Evolutionary conservation across 2,113 vertebrate genomes (phyloP), one percentile per base, ranked within the genome.

Genomic region (Galbula dea): DNA sequence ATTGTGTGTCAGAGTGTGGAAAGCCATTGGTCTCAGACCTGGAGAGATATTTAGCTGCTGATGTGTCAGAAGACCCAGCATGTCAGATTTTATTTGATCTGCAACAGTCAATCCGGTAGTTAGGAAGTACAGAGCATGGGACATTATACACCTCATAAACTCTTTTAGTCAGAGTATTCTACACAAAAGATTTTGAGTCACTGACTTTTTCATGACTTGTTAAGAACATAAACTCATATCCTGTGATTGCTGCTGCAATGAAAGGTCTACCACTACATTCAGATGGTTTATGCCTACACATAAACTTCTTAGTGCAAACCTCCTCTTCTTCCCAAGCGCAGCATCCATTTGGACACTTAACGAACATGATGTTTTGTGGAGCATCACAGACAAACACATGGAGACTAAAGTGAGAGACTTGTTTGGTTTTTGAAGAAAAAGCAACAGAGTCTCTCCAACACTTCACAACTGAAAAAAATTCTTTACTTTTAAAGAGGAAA

Each of bases 61-160:
- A 5, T 36, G 59, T 80, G 63, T n/a, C 83, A 83, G 80, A 57
- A 67, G 46, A 81, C 8, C 27, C 63, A 71, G 66, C 12, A 14
- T 5, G 55, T 59, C 83, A 83, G 52, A 22, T 83, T 75, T 91
- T 58, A 94, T 71, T 29, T 51, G 52, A 90, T 79, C 76, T 78
- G 67, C 89, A 87, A 16, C 91, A 87, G 74, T 73, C 91, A 92
- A 52, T 13, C 49, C 10, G 6, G 73, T 41, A 68, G 66, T 79
- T 91, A 41, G 62, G 54, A 79, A 89, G 71, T 46, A n/a, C 39
- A 65, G 77, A 74, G 77, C 81, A 30, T 39, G 71, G 69, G 65
- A 68, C 62, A 79, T 89, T 83, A 93, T 12, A 84, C 85, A 96
- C 69, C 62, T 93, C 93, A 89, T 84, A 95, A 95, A 94, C 68